Base-by-base conservation (phyloP, 2,888 invertebrate genomes). In the Philaethria dido region DNA sequence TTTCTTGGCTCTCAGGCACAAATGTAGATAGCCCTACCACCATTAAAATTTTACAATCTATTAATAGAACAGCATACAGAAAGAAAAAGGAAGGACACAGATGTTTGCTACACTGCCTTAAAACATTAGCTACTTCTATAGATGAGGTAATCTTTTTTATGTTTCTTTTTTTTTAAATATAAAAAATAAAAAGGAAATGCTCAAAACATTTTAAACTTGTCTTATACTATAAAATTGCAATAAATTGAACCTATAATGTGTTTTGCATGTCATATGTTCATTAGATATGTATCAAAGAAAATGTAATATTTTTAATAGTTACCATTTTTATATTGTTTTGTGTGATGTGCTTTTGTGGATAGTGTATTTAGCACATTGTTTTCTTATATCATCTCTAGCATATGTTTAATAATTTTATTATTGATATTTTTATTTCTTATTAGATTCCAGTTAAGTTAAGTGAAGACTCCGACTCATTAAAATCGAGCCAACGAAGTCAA, bases 71-170 rank as follows among this genome's bases (percentile, higher is more conserved):
- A 62, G 97, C 97, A 0, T 94, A 96, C 78, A 96, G 96, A 75
- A 95, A 97, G 77, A 97, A 98, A 1, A 95, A 95, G 72, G 96
- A 97, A 82, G 97, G 97, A 62, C 94, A 97, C 61, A 96, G 97
- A 44, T 98, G 98, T 83, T 88, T 99, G 62, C 96, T 98, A 82
- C 97, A 98, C 55, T 98, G 98, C 85, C 89, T 98, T 48, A 93
- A 93, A 78, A 91, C 92, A 33, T 81, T 93, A 69, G 90, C 90
- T 1, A 92, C 88, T 48, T 88, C 88, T 54, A 84, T 93, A 70
- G 92, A 93, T 80, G 93, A 93, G 85, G 93, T 93, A 83, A 70
- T 64, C 55, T 48, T 29, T 20, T 20, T 47, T 20, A 13, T 8
- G 29, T 8, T 33, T 33, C 5, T 8, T n/a, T n/a, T n/a, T n/a